A percentile compares a stretch with the other conserved stretches of the same genome.
phyloP scores from a whole-genome alignment of 30 jellyfish, hydroid and myxozoan genomes.

The Clytia hemisphaerica region DNA sequence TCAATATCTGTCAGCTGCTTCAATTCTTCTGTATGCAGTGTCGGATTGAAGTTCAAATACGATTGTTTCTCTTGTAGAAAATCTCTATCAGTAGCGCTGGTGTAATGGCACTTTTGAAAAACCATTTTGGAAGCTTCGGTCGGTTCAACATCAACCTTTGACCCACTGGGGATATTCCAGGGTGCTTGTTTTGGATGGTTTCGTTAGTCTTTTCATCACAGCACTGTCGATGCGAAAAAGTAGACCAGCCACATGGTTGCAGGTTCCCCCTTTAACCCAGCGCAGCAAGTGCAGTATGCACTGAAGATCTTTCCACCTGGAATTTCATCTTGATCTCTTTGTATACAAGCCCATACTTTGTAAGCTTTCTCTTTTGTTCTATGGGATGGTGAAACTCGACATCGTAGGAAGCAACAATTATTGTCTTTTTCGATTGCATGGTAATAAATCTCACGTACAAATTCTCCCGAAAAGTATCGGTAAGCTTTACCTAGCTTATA shows the following conservation, averaged over 20 bases:
- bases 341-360: neutral
- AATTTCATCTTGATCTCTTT: neutral
- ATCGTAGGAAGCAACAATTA: neutral
- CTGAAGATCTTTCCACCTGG: neutral
- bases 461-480: neutral
- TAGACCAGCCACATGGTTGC: slow-evolving; percentile 1
- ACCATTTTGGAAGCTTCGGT: too few relatives aligned
- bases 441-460: neutral
- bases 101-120: too few relatives aligned
- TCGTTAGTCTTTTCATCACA: neutral
- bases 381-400: slow-evolving; percentile 8
- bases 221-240: slow-evolving; percentile 1
- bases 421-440: neutral
- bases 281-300: slow-evolving; percentile 12
- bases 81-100: too few relatives aligned
- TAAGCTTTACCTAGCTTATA: slow-evolving; percentile 10
- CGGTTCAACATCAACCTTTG: too few relatives aligned
- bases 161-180: neutral
- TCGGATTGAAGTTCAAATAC: too few relatives aligned
- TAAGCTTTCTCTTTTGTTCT: neutral
- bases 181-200: neutral
- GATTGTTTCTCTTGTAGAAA: too few relatives aligned
- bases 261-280: neutral
- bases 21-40: too few relatives aligned
- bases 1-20: too few relatives aligned